Percentiles rank a stretch among this genome's conserved stretches.
Evolutionary conservation across 1,140 invertebrate genomes (phyloP).

Genomic region (Diorhabda sublineata): DNA sequence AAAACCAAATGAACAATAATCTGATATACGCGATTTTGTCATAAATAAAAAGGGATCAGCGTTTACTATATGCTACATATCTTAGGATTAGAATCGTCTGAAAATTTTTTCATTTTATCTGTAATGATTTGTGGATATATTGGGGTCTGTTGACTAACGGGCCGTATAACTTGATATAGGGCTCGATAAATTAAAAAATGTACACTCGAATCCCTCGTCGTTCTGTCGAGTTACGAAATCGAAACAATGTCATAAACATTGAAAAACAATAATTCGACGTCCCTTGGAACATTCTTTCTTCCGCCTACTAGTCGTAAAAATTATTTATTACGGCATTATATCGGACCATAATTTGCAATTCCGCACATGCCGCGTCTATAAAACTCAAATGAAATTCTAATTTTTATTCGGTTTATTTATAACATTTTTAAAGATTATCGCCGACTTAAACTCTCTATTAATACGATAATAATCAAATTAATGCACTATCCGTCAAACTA

Average conservation of each 20-base stretch:
- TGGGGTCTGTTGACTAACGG: conserved; percentile 41
- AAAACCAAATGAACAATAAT: conserved; percentile 9
- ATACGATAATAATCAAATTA: too few species aligned
- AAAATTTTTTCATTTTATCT: conserved; percentile 42
- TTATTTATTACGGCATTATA: conserved; percentile 35
- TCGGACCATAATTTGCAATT: conserved; percentile 14
- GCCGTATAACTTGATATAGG: conserved; percentile 49
- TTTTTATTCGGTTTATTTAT: not conserved
- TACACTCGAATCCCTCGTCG: conserved; percentile 38
- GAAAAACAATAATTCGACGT: conserved; percentile 50
- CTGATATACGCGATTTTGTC: conserved; percentile 17
- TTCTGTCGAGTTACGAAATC: conserved; percentile 49
- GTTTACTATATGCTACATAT: conserved; percentile 29
- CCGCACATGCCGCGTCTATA: conserved; percentile 12
- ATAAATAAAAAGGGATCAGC: conserved; percentile 28
- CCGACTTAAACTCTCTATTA: too few species aligned
- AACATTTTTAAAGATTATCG: too few species aligned
- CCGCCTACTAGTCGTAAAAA: conserved; percentile 37
- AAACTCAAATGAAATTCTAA: conserved; percentile 15
- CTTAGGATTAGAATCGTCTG: conserved; percentile 36
- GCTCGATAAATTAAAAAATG: conserved; percentile 52
- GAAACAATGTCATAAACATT: conserved; percentile 52
- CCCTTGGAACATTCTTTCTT: conserved; percentile 35
- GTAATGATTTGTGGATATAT: conserved; percentile 41
- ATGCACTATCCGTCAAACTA: too few species aligned